Percentiles rank a stretch among this genome's conserved stretches.
Evolutionary conservation across 2,888 invertebrate genomes (phyloP).

Genomic region (Saturnia japonica): DNA sequence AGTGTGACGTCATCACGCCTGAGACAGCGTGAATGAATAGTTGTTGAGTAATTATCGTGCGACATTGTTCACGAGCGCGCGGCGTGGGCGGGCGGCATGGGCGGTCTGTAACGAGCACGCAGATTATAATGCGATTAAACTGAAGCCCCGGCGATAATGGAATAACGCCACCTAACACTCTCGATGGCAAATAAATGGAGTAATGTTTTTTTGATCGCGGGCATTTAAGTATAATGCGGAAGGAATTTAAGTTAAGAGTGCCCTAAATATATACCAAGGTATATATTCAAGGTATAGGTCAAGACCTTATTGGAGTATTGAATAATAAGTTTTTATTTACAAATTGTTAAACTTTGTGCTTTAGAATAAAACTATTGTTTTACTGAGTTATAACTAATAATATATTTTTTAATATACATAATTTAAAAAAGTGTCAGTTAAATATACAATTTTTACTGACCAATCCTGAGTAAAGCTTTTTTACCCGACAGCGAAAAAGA

Average conservation of each 20-base stretch:
- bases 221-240: neutral
- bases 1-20: neutral
- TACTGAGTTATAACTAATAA: too few species aligned
- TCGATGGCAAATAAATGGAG: constrained; percentile 12
- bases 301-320: neutral
- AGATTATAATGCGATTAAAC: constrained; percentile 48
- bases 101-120: constrained; percentile 45
- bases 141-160: constrained; percentile 16
- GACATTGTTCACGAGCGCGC: constrained; percentile 46
- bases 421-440: too few species aligned
- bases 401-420: too few species aligned
- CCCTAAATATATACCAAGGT: neutral
- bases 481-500: too few species aligned
- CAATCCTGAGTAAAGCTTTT: too few species aligned
- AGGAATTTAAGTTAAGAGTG: constrained; percentile 4
- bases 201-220: neutral
- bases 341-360: neutral
- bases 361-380: neutral
- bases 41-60: constrained; percentile 54
- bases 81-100: too few species aligned
- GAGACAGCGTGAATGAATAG: constrained; percentile 41
- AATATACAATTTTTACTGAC: too few species aligned
- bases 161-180: constrained; percentile 16
- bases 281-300: too few species aligned
- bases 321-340: neutral